Evolutionary conservation across 2,888 invertebrate species (phyloP), one percentile per base, ranked within the genome.

Genomic region (Agriopis aurantiaria): DNA sequence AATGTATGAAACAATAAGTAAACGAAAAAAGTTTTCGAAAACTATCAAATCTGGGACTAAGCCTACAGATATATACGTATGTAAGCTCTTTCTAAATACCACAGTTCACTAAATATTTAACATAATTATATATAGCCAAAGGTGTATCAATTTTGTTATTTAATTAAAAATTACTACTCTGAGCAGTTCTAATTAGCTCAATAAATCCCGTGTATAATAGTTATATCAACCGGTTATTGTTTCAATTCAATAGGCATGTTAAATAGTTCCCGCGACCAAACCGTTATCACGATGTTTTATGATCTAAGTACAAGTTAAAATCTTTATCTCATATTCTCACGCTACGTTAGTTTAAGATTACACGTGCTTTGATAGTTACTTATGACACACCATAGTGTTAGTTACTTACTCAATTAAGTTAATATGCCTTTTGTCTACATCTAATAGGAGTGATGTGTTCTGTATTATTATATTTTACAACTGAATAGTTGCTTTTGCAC

Each of bases 321-420:
- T 81, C 73, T 83, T 85, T 85, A 87, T 85, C 84, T 80, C 78
- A 82, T 81, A 79, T 83, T 86, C 87, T 85, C 87, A 86, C 85
- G 86, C 81, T 80, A 78, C 41, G 60, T 55, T 69, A 33, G 48
- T 43, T 43, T 63, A 10, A 59, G 53, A 64, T 63, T 53, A 58
- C 62, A 33, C 59, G 40, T 75, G 80, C 77, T 78, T 75, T 73
- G 49, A 52, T 66, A 53, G n/a, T 23, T 58, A 52, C 45, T 49
- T 65, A 51, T 48, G 55, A 14, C 33, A 33, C 23, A 23, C 17
- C 23, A 9, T 52, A 17, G 23, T 52, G 8, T 10, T 52, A 52
- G 51, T 14, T 8, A 33, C 5, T 5, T 17, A 53, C 10, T 53
- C 0, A 43, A 8, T 43, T 43, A 6, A 10, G 43, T 43, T 43